Base-by-base conservation (phyloP, 2,888 invertebrate species). In the Amphiduros pacificus region DNA sequence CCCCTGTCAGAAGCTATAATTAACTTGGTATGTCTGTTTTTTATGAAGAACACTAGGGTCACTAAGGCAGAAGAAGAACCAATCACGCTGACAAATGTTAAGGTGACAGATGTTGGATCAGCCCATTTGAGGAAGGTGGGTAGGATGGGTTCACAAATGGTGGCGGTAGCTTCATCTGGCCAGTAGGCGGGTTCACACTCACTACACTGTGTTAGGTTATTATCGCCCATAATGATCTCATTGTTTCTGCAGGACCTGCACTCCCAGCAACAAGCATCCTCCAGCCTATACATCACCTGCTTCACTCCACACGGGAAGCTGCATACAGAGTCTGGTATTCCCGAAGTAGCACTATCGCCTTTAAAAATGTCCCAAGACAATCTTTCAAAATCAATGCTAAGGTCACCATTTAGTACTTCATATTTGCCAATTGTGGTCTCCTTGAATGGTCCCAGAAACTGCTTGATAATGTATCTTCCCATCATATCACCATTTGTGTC, bases 191-290 rank as follows among this genome's bases (percentile, higher is more conserved):
- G 20, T 2, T 64, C 63, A 44, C 71, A 71, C 1, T 41, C 28
- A 26, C 61, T 31, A 32, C 72, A 72, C 22, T 52, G 50, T 4
- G 65, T 61, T 6, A 60, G 55, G 6, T 49, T 59, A 2, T 54
- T n/a, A n/a, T n/a, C n/a, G n/a, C n/a, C 63, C 11, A 31, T 26
- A 9, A 67, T 24, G 24, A 40, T 40, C 40, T 55, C 55, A 9
- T 56, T 57, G 11, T 36, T 9, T 17, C 36, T 36, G 36, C n/a
- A n/a, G n/a, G n/a, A n/a, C 17, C 59, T 48, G 56, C 73, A 73
- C 31, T 63, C 60, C 71, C 70, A 72, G 64, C 73, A 73, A 52
- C 73, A 72, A 24, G 44, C 44, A 1, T 60, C 63, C 29, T 67
- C 66, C 17, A 14, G n/a, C n/a, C n/a, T n/a, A n/a, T n/a, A n/a